These are phyloP conservation scores for Pseudomugil gertrudae DNA, from an alignment of 2,797 vertebrate species.

Conservation along the genomic window DNA sequence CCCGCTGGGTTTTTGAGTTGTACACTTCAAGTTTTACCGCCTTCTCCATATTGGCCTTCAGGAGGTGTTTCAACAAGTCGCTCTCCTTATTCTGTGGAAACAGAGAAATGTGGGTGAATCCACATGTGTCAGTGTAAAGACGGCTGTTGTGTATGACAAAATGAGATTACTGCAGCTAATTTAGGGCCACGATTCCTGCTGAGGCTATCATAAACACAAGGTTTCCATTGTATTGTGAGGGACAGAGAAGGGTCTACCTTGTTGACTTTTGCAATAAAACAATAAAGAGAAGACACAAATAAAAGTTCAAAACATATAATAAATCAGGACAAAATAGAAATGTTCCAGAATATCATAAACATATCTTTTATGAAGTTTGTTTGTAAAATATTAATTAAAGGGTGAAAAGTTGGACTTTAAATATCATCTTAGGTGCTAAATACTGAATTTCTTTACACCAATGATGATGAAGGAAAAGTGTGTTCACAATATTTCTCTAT, in stretches of 20 bases:
- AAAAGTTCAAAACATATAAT: background rate
- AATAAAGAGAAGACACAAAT: background rate
- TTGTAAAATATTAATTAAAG: background rate
- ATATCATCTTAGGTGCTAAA: background rate
- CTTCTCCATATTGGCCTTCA: slow-evolving; percentile 95
- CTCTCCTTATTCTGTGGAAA: slow-evolving; percentile 90
- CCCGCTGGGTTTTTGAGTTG: slow-evolving; percentile 89
- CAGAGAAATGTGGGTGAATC: background rate
- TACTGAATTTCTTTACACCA: background rate
- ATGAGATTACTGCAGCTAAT: slow-evolving; percentile 7
- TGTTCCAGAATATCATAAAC: background rate
- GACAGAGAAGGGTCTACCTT: background rate
- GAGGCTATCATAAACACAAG: no score
- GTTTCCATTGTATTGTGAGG: background rate
- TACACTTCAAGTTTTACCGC: slow-evolving; percentile 92
- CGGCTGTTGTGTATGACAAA: background rate
- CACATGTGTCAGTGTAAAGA: background rate
- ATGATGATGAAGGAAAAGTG: background rate
- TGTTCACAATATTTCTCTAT: background rate
- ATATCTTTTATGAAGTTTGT: background rate
- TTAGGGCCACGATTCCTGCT: background rate
- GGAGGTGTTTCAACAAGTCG: slow-evolving; percentile 89
- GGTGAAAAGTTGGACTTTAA: background rate
- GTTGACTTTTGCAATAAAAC: background rate
- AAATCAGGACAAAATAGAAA: background rate